Evolutionary conservation across 2,797 vertebrate species (phyloP).

Genomic region (Molossus molossus): DNA sequence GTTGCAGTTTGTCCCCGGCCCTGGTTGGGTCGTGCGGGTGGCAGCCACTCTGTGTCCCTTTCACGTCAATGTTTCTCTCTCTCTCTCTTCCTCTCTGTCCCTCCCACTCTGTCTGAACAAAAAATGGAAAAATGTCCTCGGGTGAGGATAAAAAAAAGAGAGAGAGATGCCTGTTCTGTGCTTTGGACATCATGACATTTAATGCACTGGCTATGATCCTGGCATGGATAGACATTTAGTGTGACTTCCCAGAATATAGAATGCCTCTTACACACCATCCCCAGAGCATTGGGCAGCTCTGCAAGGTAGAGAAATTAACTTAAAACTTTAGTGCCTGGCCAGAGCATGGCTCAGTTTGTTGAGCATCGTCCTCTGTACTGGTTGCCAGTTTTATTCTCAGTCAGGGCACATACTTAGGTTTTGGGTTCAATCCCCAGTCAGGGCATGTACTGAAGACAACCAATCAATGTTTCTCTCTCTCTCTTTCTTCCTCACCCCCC

Average conservation of each 20-base stretch:
- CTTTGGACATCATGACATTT: background rate
- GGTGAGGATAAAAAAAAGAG: background rate
- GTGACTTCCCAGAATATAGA: background rate
- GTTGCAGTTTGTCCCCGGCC: too few species aligned
- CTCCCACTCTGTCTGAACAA: too few species aligned
- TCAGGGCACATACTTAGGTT: background rate
- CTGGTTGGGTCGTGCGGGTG: too few species aligned
- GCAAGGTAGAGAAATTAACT: background rate
- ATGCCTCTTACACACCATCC: background rate
- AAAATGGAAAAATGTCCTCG: too few species aligned
- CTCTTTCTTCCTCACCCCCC: background rate
- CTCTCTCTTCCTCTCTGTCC: too few species aligned
- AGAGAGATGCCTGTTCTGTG: background rate
- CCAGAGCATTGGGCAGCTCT: background rate
- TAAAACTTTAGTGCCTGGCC: background rate
- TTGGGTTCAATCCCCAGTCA: background rate
- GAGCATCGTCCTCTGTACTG: background rate
- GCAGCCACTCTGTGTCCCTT: too few species aligned
- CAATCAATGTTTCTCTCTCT: background rate
- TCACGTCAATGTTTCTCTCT: too few species aligned
- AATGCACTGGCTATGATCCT: background rate
- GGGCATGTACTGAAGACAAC: background rate
- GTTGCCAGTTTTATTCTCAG: background rate
- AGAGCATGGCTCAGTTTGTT: background rate
- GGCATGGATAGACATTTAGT: fast-evolving